Evolutionary conservation across 1,140 invertebrate species (phyloP), one percentile per base, ranked within the genome.

Genomic region (Zaprionus ornatus): DNA sequence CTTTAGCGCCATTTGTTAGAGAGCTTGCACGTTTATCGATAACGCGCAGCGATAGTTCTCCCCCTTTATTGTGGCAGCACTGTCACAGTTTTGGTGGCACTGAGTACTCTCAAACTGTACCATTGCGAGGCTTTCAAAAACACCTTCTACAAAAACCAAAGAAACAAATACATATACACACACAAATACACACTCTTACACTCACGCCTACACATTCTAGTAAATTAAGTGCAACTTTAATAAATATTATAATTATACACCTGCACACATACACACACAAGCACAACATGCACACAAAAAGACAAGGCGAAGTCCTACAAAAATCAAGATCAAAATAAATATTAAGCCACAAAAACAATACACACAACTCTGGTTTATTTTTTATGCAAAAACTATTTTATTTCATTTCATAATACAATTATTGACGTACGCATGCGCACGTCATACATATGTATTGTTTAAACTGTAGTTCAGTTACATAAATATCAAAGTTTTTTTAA

Each of bases 191-290:
- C 60, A 29, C 37, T 40, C 37, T 40, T 48, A 48, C 45, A 48
- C 45, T 48, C n/a, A 80, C 62, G 65, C 66, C 85, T 80, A 82
- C 85, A 88, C 86, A 88, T 88, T 88, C 85, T 90, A 81, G 79
- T 90, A 90, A 82, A 77, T 66, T 90, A 90, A 90, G 82, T 60
- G 57, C 59, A 74, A 77, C 80, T 82, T 90, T 90, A 79, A 77
- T 85, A 90, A 85, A 85, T 90, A 90, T 75, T 83, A 73, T 90
- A 90, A 82, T 90, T 90, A 90, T 84, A 90, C 70, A 90, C 75
- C 32, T 62, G 27, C 56, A 72, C 56, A 63, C 32, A 45, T 10
- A 50, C 45, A 73, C 63, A 86, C 76, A 65, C 60, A 61, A 73
- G 65, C 65, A 81, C 80, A 48, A 75, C 72, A 74, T 90, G 79